Conservation (phyloP, 1,140 invertebrate species). For the Temnothorax nylanderi region DNA sequence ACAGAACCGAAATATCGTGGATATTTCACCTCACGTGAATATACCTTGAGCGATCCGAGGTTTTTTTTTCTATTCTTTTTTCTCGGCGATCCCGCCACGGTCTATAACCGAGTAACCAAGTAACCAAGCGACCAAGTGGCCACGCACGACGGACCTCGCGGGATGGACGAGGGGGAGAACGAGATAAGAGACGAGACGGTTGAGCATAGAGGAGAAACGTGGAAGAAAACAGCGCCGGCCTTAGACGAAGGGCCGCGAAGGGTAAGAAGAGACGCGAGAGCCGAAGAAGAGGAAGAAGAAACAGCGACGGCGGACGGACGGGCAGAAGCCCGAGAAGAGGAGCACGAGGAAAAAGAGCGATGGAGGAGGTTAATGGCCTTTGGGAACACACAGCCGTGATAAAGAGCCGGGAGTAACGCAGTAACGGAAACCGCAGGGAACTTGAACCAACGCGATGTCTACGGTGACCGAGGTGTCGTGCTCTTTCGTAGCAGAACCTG, state of each 20-base stretch:
- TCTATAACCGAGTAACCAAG: slow-evolving; percentile 76
- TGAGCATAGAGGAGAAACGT: slow-evolving; percentile 60
- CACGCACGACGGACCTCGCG: slow-evolving; percentile 59
- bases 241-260: slow-evolving; percentile 47
- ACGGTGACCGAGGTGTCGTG: not conserved
- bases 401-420: slow-evolving; percentile 66
- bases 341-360: slow-evolving; percentile 68
- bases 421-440: slow-evolving; percentile 69
- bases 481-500: not conserved
- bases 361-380: slow-evolving; percentile 70
- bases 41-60: not conserved
- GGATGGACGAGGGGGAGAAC: slow-evolving; percentile 52
- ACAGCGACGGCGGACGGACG: not conserved
- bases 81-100: not conserved
- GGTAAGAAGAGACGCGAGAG: slow-evolving; percentile 24
- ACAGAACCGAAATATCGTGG: not conserved
- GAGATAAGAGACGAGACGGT: slow-evolving; percentile 61
- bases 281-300: slow-evolving; percentile 23
- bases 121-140: slow-evolving; percentile 76
- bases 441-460: slow-evolving; percentile 48
- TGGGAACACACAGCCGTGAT: slow-evolving; percentile 65
- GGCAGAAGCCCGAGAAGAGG: slow-evolving; percentile 38
- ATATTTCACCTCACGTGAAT: not conserved
- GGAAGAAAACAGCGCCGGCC: slow-evolving; percentile 59
- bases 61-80: slow-evolving; percentile 20